Percentiles rank a stretch among this genome's conserved stretches.
Conservation (phyloP, 2,113 vertebrate genomes). For the Ardeotis arabs region DNA sequence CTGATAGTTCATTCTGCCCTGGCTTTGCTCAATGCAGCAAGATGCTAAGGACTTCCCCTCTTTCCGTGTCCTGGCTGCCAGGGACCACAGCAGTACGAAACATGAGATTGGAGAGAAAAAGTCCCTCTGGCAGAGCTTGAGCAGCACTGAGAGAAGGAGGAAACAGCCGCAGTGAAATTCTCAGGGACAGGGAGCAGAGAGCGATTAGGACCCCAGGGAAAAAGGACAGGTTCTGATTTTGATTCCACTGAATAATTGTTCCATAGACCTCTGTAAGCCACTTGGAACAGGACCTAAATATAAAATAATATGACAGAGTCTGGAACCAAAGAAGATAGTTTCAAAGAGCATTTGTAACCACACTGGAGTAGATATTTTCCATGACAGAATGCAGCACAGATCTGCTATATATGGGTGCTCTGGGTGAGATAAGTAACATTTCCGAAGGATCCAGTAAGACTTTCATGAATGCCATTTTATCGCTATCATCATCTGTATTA, state of each 20-base stretch:
- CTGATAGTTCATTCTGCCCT: background rate
- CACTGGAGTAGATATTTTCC: background rate
- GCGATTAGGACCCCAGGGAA: background rate
- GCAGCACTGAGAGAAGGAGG: background rate
- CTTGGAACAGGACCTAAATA: background rate
- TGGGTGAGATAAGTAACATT: background rate
- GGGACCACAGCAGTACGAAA: background rate
- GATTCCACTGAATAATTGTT: background rate
- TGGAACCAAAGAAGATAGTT: background rate
- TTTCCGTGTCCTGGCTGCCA: background rate
- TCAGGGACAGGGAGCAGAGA: background rate
- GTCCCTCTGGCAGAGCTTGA: background rate
- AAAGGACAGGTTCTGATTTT: constrained; percentile 11
- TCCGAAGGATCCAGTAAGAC: background rate
- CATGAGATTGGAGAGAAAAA: background rate
- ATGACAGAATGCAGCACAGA: background rate
- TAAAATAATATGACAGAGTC: background rate
- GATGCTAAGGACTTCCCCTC: background rate
- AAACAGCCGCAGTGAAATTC: background rate
- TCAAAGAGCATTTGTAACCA: constrained; percentile 23
- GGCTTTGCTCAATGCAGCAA: background rate
- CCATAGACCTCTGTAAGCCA: background rate
- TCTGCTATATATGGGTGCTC: background rate
- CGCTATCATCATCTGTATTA: background rate
- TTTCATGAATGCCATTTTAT: background rate